Conservation (phyloP, 2,797 vertebrate genomes). For the Channallabes apus region DNA sequence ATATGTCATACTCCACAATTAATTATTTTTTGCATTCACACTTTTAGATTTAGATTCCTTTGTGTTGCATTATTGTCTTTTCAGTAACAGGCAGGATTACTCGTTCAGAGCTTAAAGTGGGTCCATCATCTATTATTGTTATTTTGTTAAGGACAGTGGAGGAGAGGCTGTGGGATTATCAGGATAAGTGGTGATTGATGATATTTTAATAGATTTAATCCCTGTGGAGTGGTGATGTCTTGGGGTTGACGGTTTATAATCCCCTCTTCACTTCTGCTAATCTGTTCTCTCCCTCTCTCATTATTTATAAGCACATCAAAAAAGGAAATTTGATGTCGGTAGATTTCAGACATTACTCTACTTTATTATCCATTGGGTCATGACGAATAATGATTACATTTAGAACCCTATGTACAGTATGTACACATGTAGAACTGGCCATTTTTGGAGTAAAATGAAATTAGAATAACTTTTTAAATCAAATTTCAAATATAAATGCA, state of each 20-base stretch:
- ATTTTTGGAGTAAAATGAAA: not conserved
- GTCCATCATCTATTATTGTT: constrained; percentile 53
- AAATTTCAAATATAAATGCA: not conserved
- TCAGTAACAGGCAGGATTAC: constrained; percentile 46
- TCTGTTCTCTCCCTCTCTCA: constrained; percentile 46
- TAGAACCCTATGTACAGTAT: not conserved
- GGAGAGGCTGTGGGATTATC: constrained; percentile 47
- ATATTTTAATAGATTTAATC: constrained; percentile 60
- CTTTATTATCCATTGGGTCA: not conserved
- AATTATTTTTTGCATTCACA: not conserved
- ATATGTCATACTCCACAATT: not conserved
- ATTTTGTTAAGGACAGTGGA: constrained; percentile 45
- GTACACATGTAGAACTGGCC: too few species aligned
- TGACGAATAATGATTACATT: not conserved
- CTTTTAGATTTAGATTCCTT: constrained; percentile 28
- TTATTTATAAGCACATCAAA: constrained; percentile 32
- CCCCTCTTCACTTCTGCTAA: constrained; percentile 42
- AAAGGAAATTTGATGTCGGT: constrained; percentile 23
- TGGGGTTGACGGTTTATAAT: constrained; percentile 52
- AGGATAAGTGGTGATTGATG: constrained; percentile 54
- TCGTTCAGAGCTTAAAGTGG: constrained; percentile 39
- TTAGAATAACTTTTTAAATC: not conserved
- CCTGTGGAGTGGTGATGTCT: constrained; percentile 37
- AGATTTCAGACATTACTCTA: not conserved
- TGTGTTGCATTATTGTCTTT: constrained; percentile 26